phyloP scores from a whole-genome alignment of 2,797 vertebrate genomes.

The Synanceia verrucosa region DNA sequence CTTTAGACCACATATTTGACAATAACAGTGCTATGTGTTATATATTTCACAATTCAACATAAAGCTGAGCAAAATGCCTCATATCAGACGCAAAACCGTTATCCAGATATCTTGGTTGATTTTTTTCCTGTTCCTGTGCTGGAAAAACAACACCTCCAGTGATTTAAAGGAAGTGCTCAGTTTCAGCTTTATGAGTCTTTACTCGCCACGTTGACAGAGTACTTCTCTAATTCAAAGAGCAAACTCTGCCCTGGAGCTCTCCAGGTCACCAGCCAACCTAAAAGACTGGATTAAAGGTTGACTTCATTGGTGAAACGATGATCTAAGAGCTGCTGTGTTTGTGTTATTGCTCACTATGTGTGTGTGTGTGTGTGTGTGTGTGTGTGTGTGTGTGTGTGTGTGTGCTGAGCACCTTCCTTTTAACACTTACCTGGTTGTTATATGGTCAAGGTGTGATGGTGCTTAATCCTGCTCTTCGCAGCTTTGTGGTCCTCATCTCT shows the following conservation, averaged over 20 bases:
- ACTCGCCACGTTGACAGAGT: constrained; percentile 7
- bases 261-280: constrained; percentile 5
- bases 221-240: constrained; percentile 18
- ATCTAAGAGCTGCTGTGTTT: constrained; percentile 49
- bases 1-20: constrained; percentile 7
- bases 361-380: constrained; percentile 17
- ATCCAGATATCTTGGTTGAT: not conserved
- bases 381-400: constrained; percentile 16
- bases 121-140: not conserved
- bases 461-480: constrained; percentile 55
- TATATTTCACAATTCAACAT: not conserved
- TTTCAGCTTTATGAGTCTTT: not conserved
- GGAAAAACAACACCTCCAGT: not conserved
- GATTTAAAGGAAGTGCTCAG: not conserved
- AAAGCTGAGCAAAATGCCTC: not conserved
- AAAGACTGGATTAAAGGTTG: constrained; percentile 33
- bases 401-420: constrained; percentile 23
- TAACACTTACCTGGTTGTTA: constrained; percentile 25
- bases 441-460: constrained; percentile 52
- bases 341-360: constrained; percentile 11
- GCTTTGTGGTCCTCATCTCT: constrained; percentile 47
- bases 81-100: not conserved
- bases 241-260: constrained; percentile 9
- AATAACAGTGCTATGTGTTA: not conserved
- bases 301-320: constrained; percentile 45